Evolutionary conservation across 1,140 invertebrate species (phyloP).

Genomic region (Plectrocnemia conspersa): DNA sequence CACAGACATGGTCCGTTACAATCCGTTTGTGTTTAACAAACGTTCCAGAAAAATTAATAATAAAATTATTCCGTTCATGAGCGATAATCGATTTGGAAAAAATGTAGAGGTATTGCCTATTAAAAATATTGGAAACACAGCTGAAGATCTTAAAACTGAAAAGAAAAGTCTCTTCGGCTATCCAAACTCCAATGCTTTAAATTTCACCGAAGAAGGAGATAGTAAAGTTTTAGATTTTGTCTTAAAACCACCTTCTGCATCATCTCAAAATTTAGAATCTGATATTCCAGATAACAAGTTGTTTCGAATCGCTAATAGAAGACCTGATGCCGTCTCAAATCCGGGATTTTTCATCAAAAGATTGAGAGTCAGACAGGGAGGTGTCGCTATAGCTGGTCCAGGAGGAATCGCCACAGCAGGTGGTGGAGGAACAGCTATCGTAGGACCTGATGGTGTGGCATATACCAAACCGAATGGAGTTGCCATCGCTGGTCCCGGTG

Average conservation of each 20-base stretch:
- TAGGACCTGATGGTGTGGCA: slow-evolving; percentile 65
- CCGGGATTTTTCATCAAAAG: slow-evolving; percentile 62
- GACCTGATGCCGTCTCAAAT: slow-evolving; percentile 24
- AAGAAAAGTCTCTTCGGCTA: too few relatives aligned
- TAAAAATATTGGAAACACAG: slow-evolving; percentile 39
- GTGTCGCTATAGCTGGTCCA: slow-evolving; percentile 69
- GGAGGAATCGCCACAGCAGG: slow-evolving; percentile 69
- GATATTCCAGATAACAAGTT: background rate
- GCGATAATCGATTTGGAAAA: too few relatives aligned
- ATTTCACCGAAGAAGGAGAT: background rate
- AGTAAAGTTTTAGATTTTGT: slow-evolving; percentile 7
- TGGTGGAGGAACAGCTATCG: slow-evolving; percentile 66
- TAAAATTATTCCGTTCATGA: too few relatives aligned
- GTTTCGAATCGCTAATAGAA: background rate
- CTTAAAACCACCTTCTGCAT: slow-evolving; percentile 1
- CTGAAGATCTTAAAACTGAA: slow-evolving; percentile 29
- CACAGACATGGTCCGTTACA: slow-evolving; percentile 54
- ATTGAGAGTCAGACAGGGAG: slow-evolving; percentile 62
- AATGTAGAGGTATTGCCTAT: slow-evolving; percentile 48
- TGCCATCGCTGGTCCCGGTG: slow-evolving; percentile 64
- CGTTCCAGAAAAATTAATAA: too few relatives aligned
- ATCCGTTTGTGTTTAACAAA: too few relatives aligned
- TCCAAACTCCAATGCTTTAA: too few relatives aligned
- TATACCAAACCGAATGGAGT: slow-evolving; percentile 64
- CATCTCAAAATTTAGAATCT: background rate